Evolutionary conservation across 2,888 invertebrate species (phyloP).

Genomic region (Protophormia terraenovae): DNA sequence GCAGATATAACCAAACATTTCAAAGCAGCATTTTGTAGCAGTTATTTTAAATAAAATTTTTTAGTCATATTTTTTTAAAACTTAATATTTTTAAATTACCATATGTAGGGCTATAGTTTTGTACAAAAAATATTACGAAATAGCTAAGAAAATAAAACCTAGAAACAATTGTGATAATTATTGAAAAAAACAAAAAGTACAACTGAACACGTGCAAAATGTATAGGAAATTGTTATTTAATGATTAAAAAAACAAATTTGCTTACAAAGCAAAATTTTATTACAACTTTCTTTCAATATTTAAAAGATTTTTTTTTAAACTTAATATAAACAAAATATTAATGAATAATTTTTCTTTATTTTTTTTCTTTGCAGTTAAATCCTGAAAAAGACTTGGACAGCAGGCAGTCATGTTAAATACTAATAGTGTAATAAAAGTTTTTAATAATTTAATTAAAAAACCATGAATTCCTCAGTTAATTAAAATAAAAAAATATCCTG

Average conservation of each 20-base stretch:
- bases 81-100: too few relatives aligned
- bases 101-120: background rate
- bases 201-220: conserved; percentile 58
- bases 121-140: conserved; percentile 5
- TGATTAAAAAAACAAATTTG: background rate
- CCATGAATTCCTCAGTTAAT: conserved; percentile 72
- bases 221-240: conserved; percentile 38
- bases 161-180: conserved; percentile 34
- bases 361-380: conserved; percentile 73
- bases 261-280: conserved; percentile 66
- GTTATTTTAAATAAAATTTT: too few relatives aligned
- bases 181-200: conserved; percentile 25
- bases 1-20: too few relatives aligned
- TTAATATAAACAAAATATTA: background rate
- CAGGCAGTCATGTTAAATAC: conserved; percentile 61
- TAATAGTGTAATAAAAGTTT: background rate
- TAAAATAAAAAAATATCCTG: conserved; percentile 62
- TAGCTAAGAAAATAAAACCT: background rate
- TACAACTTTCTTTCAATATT: background rate
- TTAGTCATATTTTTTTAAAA: too few relatives aligned
- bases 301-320: background rate
- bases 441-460: conserved; percentile 58
- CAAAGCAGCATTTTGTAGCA: too few relatives aligned
- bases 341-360: conserved; percentile 41
- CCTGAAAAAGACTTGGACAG: conserved; percentile 73